Evolutionary conservation across 2,888 invertebrate genomes (phyloP), one percentile per base, ranked within the genome.

Genomic region (Aleiodes alternator): DNA sequence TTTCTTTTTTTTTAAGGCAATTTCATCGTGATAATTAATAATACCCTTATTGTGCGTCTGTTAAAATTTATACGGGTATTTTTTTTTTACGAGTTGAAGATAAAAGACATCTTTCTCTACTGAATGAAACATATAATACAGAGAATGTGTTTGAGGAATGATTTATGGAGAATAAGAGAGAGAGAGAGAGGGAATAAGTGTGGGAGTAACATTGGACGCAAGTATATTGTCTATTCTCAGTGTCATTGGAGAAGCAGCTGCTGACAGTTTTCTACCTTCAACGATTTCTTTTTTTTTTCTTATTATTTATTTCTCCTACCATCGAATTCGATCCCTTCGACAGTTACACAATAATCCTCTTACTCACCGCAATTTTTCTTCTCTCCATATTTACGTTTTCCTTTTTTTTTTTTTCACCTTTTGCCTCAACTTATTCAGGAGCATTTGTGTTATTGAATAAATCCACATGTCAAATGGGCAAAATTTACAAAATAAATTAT

Each of bases 211-310:
- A 72, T 72, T 23, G 38, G 16, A 48, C 53, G 23, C 64, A 55
- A 64, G 34, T 72, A 57, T 70, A 56, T 56, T 56, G 43, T 56
- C 70, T 57, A 72, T 72, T 53, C 66, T 59, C 16, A 34, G 56
- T 64, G 64, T 76, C 72, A 72, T 76, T 76, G 29, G 38, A 9
- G 43, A 43, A 51, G 55, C 76, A 73, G 69, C 76, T 71, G 76
- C 48, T 73, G 69, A 69, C 31, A 55, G 38, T 14, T 68, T 23
- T 34, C 11, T 43, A 34, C 50, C 12, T 9, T 74, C 34, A 16
- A 16, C 69, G 12, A 43, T 64, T 23, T 51, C 38, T 55, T 50
- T 50, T 73, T 38, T 56, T 29, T 16, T n/a, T 9, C 48, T 14
- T 38, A 29, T 34, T 16, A 56, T 16, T 34, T 34, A 34, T 34